Evolutionary conservation across 2,888 invertebrate genomes (phyloP).

Genomic region (Cryptus viduatorius): DNA sequence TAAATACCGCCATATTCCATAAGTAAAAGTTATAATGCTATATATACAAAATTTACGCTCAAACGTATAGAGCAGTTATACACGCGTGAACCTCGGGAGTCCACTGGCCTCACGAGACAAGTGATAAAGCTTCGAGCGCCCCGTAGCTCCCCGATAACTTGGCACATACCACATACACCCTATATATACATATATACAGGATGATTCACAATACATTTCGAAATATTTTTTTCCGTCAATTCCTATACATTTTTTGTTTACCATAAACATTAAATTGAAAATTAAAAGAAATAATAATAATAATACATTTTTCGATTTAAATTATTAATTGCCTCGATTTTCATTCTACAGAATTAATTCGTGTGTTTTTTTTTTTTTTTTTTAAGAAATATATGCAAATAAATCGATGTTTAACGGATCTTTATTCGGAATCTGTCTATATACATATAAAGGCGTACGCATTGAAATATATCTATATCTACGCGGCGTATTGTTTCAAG

Average conservation of each 20-base stretch:
- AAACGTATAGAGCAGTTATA: conserved; percentile 23
- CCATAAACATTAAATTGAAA: too few species aligned
- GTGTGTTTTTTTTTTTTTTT: too few species aligned
- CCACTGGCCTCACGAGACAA: conserved; percentile 38
- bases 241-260: too few species aligned
- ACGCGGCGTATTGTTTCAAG: conserved; percentile 58
- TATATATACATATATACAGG: background rate
- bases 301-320: too few species aligned
- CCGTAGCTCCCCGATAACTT: conserved; percentile 13
- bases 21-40: background rate
- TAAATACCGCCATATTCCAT: conserved; percentile 21
- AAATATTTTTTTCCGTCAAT: too few species aligned
- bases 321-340: too few species aligned
- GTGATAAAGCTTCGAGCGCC: conserved; percentile 27
- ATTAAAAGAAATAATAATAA: too few species aligned
- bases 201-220: too few species aligned
- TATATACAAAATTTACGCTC: background rate
- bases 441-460: background rate
- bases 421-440: background rate
- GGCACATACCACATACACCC: background rate
- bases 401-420: too few species aligned
- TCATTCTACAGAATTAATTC: too few species aligned
- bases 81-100: conserved; percentile 23
- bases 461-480: conserved; percentile 12
- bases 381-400: too few species aligned